Percentiles rank a stretch among this genome's conserved stretches.
phyloP scores from a whole-genome alignment of 2,888 invertebrate genomes.

The Graphium colonna region DNA sequence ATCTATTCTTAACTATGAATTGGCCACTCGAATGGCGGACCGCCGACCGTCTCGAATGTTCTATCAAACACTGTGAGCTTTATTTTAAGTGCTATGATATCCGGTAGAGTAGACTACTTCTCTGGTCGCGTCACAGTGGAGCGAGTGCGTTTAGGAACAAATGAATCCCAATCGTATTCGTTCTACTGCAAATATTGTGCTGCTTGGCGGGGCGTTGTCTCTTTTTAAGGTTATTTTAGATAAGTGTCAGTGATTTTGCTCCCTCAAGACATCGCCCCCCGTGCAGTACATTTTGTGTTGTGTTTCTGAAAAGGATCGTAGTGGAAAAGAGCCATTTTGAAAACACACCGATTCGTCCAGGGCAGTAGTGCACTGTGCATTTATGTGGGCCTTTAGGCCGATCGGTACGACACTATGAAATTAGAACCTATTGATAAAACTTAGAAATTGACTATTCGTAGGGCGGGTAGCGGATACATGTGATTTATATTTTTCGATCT shows the following conservation, averaged over 20 bases:
- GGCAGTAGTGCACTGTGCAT: slow-evolving; percentile 70
- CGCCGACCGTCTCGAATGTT: slow-evolving; percentile 67
- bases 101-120: slow-evolving; percentile 65
- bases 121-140: slow-evolving; percentile 65
- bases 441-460: slow-evolving; percentile 56
- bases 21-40: slow-evolving; percentile 50
- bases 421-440: slow-evolving; percentile 43
- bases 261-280: slow-evolving; percentile 37
- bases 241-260: slow-evolving; percentile 43
- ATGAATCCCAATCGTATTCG: slow-evolving; percentile 34
- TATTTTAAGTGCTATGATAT: slow-evolving; percentile 55
- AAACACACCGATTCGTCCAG: slow-evolving; percentile 87
- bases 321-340: slow-evolving; percentile 94
- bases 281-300: slow-evolving; percentile 87
- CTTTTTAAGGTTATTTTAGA: slow-evolving; percentile 30
- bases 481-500: slow-evolving; percentile 67
- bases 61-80: slow-evolving; percentile 34
- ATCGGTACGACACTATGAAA: slow-evolving; percentile 56
- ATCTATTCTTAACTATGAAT: slow-evolving; percentile 1
- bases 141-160: slow-evolving; percentile 38
- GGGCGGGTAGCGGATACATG: slow-evolving; percentile 64
- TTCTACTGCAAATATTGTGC: slow-evolving; percentile 64
- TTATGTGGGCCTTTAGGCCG: slow-evolving; percentile 60
- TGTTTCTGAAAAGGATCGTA: slow-evolving; percentile 90
- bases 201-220: slow-evolving; percentile 38